A percentile compares a stretch with the other conserved stretches of the same genome.
phyloP scores from a whole-genome alignment of 2,113 vertebrate genomes.

The Sinocyclocheilus anshuiensis region DNA sequence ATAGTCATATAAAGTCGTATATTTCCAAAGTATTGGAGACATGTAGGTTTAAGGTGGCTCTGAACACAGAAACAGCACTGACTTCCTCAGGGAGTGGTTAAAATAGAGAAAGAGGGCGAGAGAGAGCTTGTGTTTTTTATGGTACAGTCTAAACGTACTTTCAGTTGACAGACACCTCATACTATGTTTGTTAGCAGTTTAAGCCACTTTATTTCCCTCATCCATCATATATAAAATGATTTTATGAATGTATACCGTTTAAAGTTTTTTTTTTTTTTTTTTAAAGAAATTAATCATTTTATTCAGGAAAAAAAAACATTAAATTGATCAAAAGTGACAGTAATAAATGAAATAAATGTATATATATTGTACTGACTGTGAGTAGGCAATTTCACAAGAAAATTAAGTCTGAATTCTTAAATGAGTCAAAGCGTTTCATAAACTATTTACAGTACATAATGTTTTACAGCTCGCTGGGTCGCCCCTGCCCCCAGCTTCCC shows the following conservation, averaged over 20 bases:
- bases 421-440: neutral
- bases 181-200: neutral
- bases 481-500: neutral
- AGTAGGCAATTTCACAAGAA: neutral
- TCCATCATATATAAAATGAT: no score
- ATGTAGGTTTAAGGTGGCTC: neutral
- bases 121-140: neutral
- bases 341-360: no score
- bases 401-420: neutral
- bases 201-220: neutral
- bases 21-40: neutral
- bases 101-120: conserved; percentile 35
- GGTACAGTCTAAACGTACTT: neutral
- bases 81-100: conserved; percentile 12
- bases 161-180: no score
- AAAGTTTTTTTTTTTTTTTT: no score
- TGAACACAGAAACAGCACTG: conserved; percentile 38
- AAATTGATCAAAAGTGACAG: no score
- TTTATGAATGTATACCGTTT: no score
- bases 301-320: no score
- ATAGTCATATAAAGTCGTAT: neutral
- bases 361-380: neutral
- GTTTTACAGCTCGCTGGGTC: conserved; percentile 7
- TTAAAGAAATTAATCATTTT: no score
- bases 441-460: conserved; percentile 3